phyloP scores from a whole-genome alignment of 1,140 invertebrate species.

The Muscidifurax raptorellus region DNA sequence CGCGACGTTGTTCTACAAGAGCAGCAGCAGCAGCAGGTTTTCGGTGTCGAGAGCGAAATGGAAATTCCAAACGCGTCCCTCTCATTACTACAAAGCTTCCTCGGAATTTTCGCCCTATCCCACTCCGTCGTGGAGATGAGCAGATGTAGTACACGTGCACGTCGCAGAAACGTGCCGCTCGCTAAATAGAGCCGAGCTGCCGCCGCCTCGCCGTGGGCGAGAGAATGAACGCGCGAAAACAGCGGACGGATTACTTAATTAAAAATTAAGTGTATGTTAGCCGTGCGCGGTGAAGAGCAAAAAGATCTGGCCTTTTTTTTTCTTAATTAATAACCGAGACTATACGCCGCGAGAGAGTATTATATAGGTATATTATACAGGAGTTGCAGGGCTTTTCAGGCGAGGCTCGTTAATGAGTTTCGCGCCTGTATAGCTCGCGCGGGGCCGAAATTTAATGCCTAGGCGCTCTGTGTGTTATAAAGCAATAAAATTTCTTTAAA shows the following conservation, averaged over 20 bases:
- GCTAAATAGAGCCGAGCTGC: conserved; percentile 23
- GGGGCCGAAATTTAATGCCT: too few species aligned
- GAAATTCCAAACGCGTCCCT: conserved; percentile 43
- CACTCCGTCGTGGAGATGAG: not conserved
- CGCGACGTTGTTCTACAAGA: not conserved
- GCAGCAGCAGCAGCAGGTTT: not conserved
- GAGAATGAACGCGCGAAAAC: not conserved
- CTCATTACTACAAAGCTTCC: conserved; percentile 35
- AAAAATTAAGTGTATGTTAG: conserved; percentile 33
- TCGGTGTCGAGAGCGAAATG: conserved; percentile 15
- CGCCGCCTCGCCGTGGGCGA: not conserved
- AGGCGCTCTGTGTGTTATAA: not conserved
- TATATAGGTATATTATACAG: too few species aligned
- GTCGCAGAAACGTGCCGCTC: conserved; percentile 6
- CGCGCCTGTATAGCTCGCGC: too few species aligned
- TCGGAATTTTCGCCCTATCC: conserved; percentile 43
- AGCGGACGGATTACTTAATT: conserved; percentile 35
- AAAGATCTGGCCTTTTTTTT: not conserved
- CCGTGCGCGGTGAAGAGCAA: not conserved
- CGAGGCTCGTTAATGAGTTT: too few species aligned
- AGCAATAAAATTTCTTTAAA: not conserved
- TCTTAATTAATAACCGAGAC: not conserved
- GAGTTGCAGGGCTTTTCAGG: too few species aligned
- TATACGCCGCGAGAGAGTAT: too few species aligned
- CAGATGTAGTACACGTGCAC: conserved; percentile 46